Percentiles rank a stretch among this genome's conserved stretches.
Conservation (phyloP, 2,113 vertebrate genomes). For the Lepisosteus osseus region DNA sequence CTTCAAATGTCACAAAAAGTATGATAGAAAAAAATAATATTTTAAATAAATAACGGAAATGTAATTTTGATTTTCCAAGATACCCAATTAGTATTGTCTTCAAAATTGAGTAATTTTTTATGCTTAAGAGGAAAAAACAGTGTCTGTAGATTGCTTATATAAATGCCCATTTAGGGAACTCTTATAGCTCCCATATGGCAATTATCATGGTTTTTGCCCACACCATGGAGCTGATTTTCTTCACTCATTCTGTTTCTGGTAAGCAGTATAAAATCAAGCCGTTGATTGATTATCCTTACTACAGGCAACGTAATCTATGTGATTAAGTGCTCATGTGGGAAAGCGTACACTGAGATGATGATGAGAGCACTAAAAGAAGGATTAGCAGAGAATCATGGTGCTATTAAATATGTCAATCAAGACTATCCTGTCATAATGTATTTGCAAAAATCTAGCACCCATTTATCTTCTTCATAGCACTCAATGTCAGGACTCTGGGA, state of each 20-base stretch:
- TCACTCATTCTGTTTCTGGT: not conserved
- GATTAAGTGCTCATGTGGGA: slow-evolving; percentile 36
- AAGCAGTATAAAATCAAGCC: not conserved
- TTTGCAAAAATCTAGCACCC: no score
- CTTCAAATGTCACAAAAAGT: no score
- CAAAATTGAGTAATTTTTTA: no score
- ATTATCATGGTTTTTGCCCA: slow-evolving; percentile 25
- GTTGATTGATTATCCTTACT: not conserved
- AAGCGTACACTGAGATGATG: slow-evolving; percentile 21
- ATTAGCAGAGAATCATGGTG: slow-evolving; percentile 38
- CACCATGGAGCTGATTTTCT: slow-evolving; percentile 24
- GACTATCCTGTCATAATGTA: not conserved
- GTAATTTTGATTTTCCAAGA: no score
- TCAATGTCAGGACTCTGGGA: no score
- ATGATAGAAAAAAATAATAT: no score
- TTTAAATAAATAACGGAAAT: no score
- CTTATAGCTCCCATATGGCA: slow-evolving; percentile 56
- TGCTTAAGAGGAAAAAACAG: no score
- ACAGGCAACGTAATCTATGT: slow-evolving; percentile 16
- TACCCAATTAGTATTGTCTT: no score
- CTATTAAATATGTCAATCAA: slow-evolving; percentile 40
- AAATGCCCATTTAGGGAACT: slow-evolving; percentile 34
- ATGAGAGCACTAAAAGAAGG: slow-evolving; percentile 37
- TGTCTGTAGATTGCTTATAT: slow-evolving; percentile 38
- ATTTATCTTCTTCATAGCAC: no score